Evolutionary conservation across 2,113 vertebrate genomes (phyloP), one percentile per base, ranked within the genome.

Genomic region (Polypterus senegalus): DNA sequence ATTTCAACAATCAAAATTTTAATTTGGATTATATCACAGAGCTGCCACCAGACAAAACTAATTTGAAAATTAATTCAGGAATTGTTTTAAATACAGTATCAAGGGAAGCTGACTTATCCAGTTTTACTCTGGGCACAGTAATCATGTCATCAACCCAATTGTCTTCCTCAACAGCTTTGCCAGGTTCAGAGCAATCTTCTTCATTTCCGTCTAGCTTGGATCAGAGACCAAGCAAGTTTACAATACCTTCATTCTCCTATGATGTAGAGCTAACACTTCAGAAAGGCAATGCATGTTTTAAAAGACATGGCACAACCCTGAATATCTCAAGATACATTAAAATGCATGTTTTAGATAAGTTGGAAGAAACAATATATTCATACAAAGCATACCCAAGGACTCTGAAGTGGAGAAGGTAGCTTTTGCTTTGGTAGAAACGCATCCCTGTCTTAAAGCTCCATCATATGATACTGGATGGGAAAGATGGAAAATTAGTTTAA

Each of bases 371-470:
- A 53, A 7, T 70, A 46, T 67, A 57, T 27, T 70, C 60, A 43
- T 70, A 52, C 58, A 67, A 67, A 61, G 60, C 69, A 9, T 70
- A 65, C 57, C 66, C 63, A 53, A n/a, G 9, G 66, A 70, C 46
- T 59, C 66, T 67, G 52, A 65, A 60, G 10, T 67, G n/a, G 63
- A 65, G 48, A 61, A 61, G 9, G 69, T 67, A 11, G 62, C 69
- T 63, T 59, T 48, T 60, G 53, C 63, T 51, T 65, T 65, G 11
- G 51, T 70, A 46, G 61, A 57, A 27, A 64, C 55, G 58, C 61
- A 63, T 46, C 68, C 59, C 4, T 66, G 64, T 44, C 54, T 69
- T 6, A 66, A 48, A 57, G 64, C 4, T 3, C 64, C 59, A 9
- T 54, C 54, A 3, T 66, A 6, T 61, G 65, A 61, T 3, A 49